A percentile compares a stretch with the other conserved stretches of the same genome.
Conservation (phyloP, 2,797 vertebrate genomes). For the Rachycentron canadum region DNA sequence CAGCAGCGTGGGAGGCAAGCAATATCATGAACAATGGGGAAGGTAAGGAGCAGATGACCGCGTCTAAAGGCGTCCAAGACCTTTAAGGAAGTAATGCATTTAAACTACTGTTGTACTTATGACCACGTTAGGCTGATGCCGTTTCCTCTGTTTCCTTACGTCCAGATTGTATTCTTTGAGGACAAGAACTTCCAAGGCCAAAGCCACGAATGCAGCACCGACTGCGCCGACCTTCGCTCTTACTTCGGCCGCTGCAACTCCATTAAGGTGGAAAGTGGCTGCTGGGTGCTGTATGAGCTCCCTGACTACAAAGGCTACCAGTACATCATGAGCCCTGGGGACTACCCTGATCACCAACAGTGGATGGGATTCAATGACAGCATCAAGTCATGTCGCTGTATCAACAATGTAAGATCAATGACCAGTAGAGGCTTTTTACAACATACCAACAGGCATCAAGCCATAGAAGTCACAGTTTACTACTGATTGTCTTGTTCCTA, state of each 20-base stretch:
- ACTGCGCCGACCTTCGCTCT: constrained; percentile 67
- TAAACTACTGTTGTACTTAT: neutral
- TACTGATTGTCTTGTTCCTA: neutral
- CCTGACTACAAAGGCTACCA: constrained; percentile 76
- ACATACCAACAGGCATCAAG: too few species aligned
- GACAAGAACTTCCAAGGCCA: constrained; percentile 75
- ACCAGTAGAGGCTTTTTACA: neutral
- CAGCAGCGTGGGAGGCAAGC: constrained; percentile 66
- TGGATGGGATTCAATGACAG: constrained; percentile 74
- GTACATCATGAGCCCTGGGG: constrained; percentile 74
- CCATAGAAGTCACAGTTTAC: neutral
- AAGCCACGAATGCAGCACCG: constrained; percentile 69
- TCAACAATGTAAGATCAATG: constrained; percentile 70
- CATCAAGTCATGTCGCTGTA: constrained; percentile 72
- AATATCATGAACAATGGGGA: constrained; percentile 71
- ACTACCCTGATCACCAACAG: constrained; percentile 72
- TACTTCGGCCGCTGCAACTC: constrained; percentile 76
- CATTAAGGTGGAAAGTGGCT: constrained; percentile 77
- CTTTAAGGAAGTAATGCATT: neutral
- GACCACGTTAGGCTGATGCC: neutral
- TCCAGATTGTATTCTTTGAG: constrained; percentile 78
- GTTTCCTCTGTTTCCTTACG: constrained; percentile 7
- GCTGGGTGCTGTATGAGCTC: constrained; percentile 79
- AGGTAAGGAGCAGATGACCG: constrained; percentile 65
- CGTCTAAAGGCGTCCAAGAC: neutral